These are phyloP conservation scores for Piezodorus guildinii DNA, from an alignment of 1,140 invertebrate species.

Conservation along the genomic window DNA sequence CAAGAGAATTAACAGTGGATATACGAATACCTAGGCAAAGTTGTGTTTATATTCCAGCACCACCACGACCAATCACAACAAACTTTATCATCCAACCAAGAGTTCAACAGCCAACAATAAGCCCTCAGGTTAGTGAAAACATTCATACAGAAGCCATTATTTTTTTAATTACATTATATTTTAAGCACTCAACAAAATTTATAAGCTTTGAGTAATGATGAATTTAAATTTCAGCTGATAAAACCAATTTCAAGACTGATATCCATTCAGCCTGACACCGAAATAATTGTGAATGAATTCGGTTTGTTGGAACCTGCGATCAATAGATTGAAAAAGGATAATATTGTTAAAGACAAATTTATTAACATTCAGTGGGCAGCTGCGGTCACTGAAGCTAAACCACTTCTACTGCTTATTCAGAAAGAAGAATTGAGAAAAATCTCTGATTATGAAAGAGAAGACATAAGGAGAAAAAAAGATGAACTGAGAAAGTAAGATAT, in stretches of 20 bases:
- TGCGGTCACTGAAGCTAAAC: background rate
- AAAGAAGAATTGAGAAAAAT: background rate
- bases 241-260: background rate
- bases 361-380: background rate
- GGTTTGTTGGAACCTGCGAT: background rate
- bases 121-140: background rate
- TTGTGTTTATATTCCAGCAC: too few species aligned
- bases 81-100: too few species aligned
- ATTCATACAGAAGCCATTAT: background rate
- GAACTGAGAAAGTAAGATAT: constrained; percentile 1
- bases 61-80: too few species aligned
- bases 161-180: background rate
- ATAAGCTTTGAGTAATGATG: background rate
- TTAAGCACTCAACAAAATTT: background rate
- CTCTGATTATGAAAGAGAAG: background rate
- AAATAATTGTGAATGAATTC: background rate
- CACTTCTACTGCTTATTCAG: background rate
- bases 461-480: background rate
- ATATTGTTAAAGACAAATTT: background rate
- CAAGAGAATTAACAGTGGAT: too few species aligned
- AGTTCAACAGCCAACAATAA: too few species aligned
- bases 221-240: background rate
- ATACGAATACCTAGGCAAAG: too few species aligned
- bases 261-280: background rate
- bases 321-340: background rate